Conservation (phyloP, 2,113 vertebrate genomes). For the Microcebus lehilahytsara region DNA sequence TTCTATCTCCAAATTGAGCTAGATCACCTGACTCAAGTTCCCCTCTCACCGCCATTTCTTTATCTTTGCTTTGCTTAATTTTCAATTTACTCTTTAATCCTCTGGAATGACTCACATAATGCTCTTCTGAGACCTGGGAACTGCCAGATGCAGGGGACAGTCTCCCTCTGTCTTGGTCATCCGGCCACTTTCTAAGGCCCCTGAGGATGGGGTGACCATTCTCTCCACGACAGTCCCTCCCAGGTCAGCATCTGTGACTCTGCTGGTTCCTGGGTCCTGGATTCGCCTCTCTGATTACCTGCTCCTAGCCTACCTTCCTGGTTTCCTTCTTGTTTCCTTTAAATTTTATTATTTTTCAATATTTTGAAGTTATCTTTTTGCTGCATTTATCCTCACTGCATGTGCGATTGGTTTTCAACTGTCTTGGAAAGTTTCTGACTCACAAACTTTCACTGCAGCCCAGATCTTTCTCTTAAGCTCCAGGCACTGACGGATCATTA, state of each 20-base stretch:
- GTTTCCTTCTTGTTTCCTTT: background rate
- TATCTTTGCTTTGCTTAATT: background rate
- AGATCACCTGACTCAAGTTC: too few species aligned
- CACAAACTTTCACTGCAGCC: background rate
- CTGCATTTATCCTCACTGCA: background rate
- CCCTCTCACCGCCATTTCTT: accelerated
- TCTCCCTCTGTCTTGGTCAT: accelerated
- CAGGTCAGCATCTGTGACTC: accelerated
- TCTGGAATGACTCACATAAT: background rate
- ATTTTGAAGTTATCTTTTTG: background rate
- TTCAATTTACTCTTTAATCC: background rate
- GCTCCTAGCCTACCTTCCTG: too few species aligned
- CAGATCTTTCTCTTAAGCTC: background rate
- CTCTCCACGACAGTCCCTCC: too few species aligned
- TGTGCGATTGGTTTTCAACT: background rate
- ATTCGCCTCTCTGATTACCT: too few species aligned
- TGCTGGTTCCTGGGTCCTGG: background rate
- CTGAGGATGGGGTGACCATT: too few species aligned
- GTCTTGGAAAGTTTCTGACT: background rate
- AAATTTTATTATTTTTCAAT: too few species aligned
- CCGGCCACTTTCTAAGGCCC: accelerated
- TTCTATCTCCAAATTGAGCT: background rate
- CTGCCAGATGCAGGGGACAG: accelerated
- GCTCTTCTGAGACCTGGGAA: background rate
- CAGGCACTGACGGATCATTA: accelerated